These are phyloP conservation scores for Semaprochilodus insignis DNA, from an alignment of 2,797 vertebrate genomes.

Conservation along the genomic window DNA sequence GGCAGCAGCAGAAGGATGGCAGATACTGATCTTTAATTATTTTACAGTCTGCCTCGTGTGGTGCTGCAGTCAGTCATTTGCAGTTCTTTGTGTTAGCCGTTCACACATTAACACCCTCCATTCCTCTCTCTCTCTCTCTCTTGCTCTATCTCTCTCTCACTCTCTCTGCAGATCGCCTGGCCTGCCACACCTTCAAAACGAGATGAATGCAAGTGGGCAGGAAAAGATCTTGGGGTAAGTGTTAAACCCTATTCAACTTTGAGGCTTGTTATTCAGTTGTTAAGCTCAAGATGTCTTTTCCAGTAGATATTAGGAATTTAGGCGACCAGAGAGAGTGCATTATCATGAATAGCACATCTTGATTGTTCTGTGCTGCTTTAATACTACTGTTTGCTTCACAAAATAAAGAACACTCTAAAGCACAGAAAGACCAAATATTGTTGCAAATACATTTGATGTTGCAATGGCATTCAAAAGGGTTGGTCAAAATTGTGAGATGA, in stretches of 20 bases:
- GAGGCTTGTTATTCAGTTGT: neutral
- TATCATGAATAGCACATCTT: neutral
- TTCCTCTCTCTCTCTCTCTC: slow-evolving; percentile 33
- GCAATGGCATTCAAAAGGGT: no score
- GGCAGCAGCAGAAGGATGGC: slow-evolving; percentile 58
- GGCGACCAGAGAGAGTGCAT: neutral
- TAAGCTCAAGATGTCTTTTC: neutral
- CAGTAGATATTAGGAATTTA: neutral
- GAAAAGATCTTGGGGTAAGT: slow-evolving; percentile 95
- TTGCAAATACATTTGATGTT: neutral
- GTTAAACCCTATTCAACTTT: neutral
- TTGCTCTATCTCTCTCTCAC: slow-evolving; percentile 40
- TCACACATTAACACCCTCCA: slow-evolving; percentile 49
- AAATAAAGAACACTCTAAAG: neutral
- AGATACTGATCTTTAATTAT: slow-evolving; percentile 67
- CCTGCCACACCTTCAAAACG: slow-evolving; percentile 92
- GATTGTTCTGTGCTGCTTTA: neutral
- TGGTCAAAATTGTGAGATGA: no score
- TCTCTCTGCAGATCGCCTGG: slow-evolving; percentile 88
- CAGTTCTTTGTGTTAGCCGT: slow-evolving; percentile 46
- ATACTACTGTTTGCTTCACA: neutral
- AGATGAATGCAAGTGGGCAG: slow-evolving; percentile 98
- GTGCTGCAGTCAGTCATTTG: slow-evolving; percentile 56
- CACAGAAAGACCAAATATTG: neutral
- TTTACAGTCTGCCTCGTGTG: slow-evolving; percentile 57